Base-by-base conservation (phyloP, 30 jellyfish, hydroid and myxozoan genomes). In the Aurelia sp. region DNA sequence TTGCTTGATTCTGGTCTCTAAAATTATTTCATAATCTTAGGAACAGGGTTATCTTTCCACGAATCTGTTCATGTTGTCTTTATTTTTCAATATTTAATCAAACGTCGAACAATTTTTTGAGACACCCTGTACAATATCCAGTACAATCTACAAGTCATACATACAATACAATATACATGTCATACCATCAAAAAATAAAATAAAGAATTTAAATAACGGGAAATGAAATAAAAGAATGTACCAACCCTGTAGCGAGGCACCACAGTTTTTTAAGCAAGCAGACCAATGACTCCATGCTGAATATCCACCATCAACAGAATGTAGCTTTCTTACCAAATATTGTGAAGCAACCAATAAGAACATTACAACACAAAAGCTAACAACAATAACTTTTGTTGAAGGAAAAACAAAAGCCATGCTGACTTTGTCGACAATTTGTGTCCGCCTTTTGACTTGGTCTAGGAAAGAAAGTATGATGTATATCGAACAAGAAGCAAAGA, bases 221-320 rank as follows among this genome's bases (percentile, higher is more conserved):
- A 38, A 44, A 44, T 44, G 15, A 44, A 44, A 5, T 2, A 16
- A 53, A 31, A 31, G 13, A 71, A 71, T 18, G 27, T 16, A 41
- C 15, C n/a, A 50, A 64, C 83, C 83, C 62, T 81, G 84, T 53
- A 81, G 13, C 19, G 76, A 51, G 70, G 68, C 77, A 8, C 83
- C 91, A 81, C 84, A 81, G 53, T 52, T 59, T n/a, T 52, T 67
- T 30, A 70, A 50, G 70, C 91, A 81, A 21, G 67, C 7, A 41
- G 96, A 77, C 98, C 98, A 91, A 2, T 35, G 18, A 65, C 89
- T 66, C 98, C 98, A 91, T 12, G 77, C 48, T 4, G 91, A 24
- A 62, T 78, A 91, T 4, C 98, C 96, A 67, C 98, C 98, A 72
- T 91, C 83, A 4, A 80, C 91, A 60, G 91, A 87, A 69, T 65